Conservation (phyloP, 2,797 vertebrate species). For the Pipistrellus kuhlii region DNA sequence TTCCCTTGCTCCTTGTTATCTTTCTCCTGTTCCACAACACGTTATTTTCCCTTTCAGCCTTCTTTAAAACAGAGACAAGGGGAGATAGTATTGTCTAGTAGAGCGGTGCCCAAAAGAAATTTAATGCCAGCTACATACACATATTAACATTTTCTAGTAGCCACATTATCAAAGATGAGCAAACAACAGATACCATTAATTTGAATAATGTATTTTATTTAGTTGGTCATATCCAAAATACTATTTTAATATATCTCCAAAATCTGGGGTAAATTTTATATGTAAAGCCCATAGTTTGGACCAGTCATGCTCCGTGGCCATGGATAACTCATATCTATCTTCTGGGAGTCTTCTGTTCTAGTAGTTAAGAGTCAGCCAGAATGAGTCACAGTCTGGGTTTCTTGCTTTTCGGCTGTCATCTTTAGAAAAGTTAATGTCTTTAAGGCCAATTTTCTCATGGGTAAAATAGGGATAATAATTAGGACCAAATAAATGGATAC, state of each 20-base stretch:
- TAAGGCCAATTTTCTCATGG: neutral
- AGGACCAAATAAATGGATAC: neutral
- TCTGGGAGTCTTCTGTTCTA: neutral
- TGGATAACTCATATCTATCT: accelerated
- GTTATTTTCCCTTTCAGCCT: neutral
- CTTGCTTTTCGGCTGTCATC: neutral
- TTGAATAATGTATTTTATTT: conserved; percentile 11
- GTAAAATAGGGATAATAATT: neutral
- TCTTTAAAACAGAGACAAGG: neutral
- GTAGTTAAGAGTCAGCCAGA: neutral
- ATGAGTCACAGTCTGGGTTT: neutral
- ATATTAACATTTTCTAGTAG: neutral
- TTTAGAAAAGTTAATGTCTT: neutral
- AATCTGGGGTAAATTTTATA: neutral
- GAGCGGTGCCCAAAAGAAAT: neutral
- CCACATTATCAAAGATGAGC: neutral
- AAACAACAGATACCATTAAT: neutral
- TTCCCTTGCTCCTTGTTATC: neutral
- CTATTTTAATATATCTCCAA: neutral
- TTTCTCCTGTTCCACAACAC: neutral
- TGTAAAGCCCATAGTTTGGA: neutral
- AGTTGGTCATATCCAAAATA: neutral
- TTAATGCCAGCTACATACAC: neutral
- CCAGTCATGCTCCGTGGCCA: neutral
- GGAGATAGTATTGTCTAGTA: neutral